These are phyloP conservation scores for Brachypteracias leptosomus DNA, from an alignment of 2,113 vertebrate species.

Conservation along the genomic window DNA sequence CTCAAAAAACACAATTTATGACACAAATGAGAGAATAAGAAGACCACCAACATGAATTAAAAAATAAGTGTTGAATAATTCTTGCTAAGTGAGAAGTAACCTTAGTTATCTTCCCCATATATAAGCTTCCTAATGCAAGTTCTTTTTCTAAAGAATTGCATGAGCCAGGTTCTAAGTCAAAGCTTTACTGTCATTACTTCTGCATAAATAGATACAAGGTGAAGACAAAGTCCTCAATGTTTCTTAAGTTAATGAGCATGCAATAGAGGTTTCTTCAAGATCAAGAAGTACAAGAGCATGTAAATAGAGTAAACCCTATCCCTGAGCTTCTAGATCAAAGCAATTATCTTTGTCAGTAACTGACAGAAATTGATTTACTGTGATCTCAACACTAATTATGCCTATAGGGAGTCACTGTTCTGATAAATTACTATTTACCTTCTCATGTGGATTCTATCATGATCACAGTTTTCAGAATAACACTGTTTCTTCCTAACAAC, in stretches of 20 bases:
- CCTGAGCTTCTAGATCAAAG: not conserved
- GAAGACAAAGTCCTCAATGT: not conserved
- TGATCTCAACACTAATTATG: conserved; percentile 6
- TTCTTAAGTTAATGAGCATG: not conserved
- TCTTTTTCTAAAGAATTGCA: not conserved
- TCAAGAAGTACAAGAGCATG: not conserved
- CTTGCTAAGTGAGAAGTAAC: not conserved
- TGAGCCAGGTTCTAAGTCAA: not conserved
- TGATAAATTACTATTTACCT: conserved; percentile 25
- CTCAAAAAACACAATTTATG: not conserved
- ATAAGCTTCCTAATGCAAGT: not conserved
- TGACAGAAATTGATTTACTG: conserved; percentile 10
- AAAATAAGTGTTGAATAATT: not conserved
- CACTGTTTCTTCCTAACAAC: not conserved
- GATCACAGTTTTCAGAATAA: not conserved
- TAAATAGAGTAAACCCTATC: not conserved
- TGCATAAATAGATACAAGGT: not conserved
- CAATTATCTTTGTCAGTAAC: conserved; percentile 10
- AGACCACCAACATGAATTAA: not conserved
- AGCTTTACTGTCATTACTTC: not conserved
- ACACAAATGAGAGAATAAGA: not conserved
- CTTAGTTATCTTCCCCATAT: not conserved
- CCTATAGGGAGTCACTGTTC: not conserved
- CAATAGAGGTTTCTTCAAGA: not conserved
- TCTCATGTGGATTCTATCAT: not conserved